A percentile compares a stretch with the other conserved stretches of the same genome.
Evolutionary conservation across 2,113 vertebrate species (phyloP).

Genomic region (Stictonetta naevosa): DNA sequence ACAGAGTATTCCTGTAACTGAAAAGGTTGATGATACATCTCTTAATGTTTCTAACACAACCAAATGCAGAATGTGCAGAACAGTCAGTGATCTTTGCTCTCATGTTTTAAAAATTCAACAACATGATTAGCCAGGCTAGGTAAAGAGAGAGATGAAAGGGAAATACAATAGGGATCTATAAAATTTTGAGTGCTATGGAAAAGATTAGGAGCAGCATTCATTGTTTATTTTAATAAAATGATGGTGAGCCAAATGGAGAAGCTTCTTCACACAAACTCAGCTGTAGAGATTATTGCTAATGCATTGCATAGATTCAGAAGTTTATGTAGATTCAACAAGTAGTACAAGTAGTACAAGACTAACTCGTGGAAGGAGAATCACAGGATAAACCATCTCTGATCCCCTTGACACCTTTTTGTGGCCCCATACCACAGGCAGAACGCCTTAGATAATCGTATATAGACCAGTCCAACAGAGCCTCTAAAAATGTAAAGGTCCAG

Average conservation of each 20-base stretch:
- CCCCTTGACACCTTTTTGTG: not conserved
- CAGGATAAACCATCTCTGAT: not conserved
- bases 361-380: not conserved
- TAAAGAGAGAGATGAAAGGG: not conserved
- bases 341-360: too few species aligned
- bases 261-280: not conserved
- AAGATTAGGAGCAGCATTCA: not conserved
- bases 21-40: too few species aligned
- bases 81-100: not conserved
- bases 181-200: not conserved
- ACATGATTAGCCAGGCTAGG: not conserved
- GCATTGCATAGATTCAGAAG: not conserved
- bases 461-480: not conserved
- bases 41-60: not conserved
- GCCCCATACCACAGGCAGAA: not conserved
- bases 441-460: not conserved
- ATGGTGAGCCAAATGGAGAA: not conserved
- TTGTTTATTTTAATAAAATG: not conserved
- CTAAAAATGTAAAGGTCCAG: not conserved
- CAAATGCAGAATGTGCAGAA: not conserved
- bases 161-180: not conserved
- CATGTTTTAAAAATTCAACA: not conserved
- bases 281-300: not conserved
- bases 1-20: not conserved
- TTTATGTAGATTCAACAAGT: not conserved